Base-by-base conservation (phyloP, 2,888 invertebrate genomes). In the Silvanus unidentatus region DNA sequence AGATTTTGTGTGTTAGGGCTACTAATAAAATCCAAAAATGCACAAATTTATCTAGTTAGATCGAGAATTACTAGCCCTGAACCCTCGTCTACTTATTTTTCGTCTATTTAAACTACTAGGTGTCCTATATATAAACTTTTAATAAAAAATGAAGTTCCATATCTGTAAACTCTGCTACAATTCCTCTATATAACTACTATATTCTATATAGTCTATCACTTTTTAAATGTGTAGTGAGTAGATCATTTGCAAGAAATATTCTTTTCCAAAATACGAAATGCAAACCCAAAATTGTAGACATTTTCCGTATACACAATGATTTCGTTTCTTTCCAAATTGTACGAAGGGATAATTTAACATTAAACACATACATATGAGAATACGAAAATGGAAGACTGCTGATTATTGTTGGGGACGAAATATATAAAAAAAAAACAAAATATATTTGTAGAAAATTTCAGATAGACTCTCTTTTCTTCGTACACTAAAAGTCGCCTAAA, bases 141-240 rank as follows among this genome's bases (percentile, higher is more conserved):
- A 12, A 32, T 32, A 32, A 32, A 32, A 12, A 32, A 32, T 28
- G 28, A 32, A 12, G 13, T 32, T 32, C 32, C 32, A 50, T 56
- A 47, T 56, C 56, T 56, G 56, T 55, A 51, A 44, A 54, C 43
- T 54, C 53, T 52, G 53, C 55, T 56, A 37, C 12, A 22, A 22
- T 22, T 22, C 22, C 22, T 22, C 22, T 32, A 37, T 37, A 50
- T 55, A 50, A 50, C 52, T 52, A 50, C 52, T 32, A 16, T 53
- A 52, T 48, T 49, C 54, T 57, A 49, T 55, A 55, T 43, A 60
- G 57, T 60, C 60, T 57, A 50, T 58, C 57, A 59, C 57, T 53
- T 57, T 60, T 57, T 59, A 51, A 54, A 58, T 59, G 59, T 50
- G 57, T 60, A 58, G 57, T 34, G 47, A 50, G 50, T 50, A 52